Percentiles rank a stretch among this genome's conserved stretches.
These are phyloP conservation scores for Tribolium castaneum DNA, from an alignment of 1,140 invertebrate genomes.

Conservation along the genomic window DNA sequence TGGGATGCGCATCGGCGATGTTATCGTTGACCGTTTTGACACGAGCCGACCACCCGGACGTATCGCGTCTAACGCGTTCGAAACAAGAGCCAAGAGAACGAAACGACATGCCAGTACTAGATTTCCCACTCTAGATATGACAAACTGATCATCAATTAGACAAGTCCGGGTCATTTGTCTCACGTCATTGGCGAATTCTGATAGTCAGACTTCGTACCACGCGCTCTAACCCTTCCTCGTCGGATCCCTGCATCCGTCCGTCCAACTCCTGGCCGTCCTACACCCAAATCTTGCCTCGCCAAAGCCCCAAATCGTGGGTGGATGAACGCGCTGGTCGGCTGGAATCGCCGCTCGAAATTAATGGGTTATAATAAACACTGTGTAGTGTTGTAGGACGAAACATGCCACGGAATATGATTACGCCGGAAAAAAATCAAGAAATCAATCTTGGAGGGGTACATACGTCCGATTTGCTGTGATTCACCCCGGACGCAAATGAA, in stretches of 20 bases:
- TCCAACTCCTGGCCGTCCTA: not conserved
- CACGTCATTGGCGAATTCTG: constrained; percentile 56
- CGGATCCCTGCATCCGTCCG: constrained; percentile 42
- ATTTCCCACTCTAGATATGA: constrained; percentile 58
- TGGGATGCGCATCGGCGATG: constrained; percentile 4
- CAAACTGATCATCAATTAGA: constrained; percentile 58
- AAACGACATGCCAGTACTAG: constrained; percentile 45
- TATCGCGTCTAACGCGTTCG: constrained; percentile 44
- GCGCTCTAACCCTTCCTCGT: constrained; percentile 41
- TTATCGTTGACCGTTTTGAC: constrained; percentile 34
- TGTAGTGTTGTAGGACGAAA: constrained; percentile 46
- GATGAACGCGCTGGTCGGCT: not conserved
- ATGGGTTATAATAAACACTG: constrained; percentile 45
- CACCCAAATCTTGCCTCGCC: too few relatives aligned
- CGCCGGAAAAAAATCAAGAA: constrained; percentile 36
- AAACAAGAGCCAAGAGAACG: constrained; percentile 45
- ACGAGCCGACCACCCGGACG: constrained; percentile 46
- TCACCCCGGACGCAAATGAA: constrained; percentile 26
- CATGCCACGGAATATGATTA: constrained; percentile 46
- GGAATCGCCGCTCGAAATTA: constrained; percentile 36
- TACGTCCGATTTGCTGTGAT: not conserved
- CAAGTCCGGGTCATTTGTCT: constrained; percentile 55
- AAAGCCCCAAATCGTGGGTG: too few relatives aligned
- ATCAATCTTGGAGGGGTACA: not conserved
- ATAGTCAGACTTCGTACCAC: constrained; percentile 43